Percentiles rank a stretch among this genome's conserved stretches.
Conservation (phyloP, 1,140 invertebrate genomes). For the Aphelenchoides fujianensis region DNA sequence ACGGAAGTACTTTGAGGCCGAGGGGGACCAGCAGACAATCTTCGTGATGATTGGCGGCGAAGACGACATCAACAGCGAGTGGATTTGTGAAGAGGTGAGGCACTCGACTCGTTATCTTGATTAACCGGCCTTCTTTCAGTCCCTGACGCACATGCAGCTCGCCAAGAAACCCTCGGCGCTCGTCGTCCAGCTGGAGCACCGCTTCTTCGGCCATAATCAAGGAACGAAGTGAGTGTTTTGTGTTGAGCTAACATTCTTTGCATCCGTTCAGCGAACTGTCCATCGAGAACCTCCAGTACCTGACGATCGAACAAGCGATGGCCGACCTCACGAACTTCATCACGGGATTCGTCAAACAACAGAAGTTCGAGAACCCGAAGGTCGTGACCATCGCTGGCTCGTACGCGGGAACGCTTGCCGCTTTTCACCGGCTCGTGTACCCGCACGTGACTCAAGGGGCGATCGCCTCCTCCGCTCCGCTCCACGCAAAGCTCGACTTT, state of each 20-base stretch:
- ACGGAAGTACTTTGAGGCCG: neutral
- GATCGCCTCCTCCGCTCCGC: constrained; percentile 33
- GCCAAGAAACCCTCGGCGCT: constrained; percentile 34
- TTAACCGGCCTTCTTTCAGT: neutral
- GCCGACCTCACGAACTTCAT: constrained; percentile 25
- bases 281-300: constrained; percentile 8
- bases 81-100: neutral
- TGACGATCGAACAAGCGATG: constrained; percentile 34
- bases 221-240: neutral
- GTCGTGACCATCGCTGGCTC: constrained; percentile 32
- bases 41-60: neutral
- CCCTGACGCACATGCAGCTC: constrained; percentile 30
- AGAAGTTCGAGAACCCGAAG: constrained; percentile 28
- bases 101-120: neutral
- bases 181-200: constrained; percentile 37
- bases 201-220: constrained; percentile 34
- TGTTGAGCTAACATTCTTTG: neutral
- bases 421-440: constrained; percentile 27
- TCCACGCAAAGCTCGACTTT: no score
- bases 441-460: constrained; percentile 30
- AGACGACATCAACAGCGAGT: neutral
- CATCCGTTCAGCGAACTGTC: constrained; percentile 2
- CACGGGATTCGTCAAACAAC: constrained; percentile 13
- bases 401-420: constrained; percentile 29
- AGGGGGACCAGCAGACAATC: no score